phyloP scores from a whole-genome alignment of 1,140 invertebrate genomes.

The Thereuonema tuberculata region DNA sequence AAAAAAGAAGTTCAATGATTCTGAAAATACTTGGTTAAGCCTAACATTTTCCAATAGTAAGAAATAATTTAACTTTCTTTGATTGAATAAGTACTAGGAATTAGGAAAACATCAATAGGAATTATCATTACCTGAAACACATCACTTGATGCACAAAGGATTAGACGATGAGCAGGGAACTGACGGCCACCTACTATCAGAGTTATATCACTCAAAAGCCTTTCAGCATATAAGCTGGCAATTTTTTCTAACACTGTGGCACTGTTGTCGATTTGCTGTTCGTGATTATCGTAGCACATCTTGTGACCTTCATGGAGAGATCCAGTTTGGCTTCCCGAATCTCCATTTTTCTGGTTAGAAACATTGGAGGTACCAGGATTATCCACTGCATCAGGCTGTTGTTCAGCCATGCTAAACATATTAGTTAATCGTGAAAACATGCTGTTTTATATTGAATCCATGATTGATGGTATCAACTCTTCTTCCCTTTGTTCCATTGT shows the following conservation, averaged over 20 bases:
- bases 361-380: not conserved
- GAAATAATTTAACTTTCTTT: too few relatives aligned
- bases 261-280: constrained; percentile 48
- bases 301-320: constrained; percentile 12
- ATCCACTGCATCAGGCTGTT: not conserved
- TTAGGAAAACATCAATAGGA: too few relatives aligned
- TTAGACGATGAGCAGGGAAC: constrained; percentile 78
- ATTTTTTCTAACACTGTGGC: constrained; percentile 62
- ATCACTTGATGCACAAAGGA: constrained; percentile 86
- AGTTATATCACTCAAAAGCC: constrained; percentile 71
- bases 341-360: not conserved
- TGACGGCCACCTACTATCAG: constrained; percentile 61
- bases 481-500: too few relatives aligned
- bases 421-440: not conserved
- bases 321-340: not conserved
- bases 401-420: not conserved
- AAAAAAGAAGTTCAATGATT: not conserved
- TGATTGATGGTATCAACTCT: too few relatives aligned
- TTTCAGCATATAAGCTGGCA: constrained; percentile 61
- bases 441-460: too few relatives aligned
- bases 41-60: too few relatives aligned
- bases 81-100: too few relatives aligned
- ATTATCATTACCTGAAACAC: constrained; percentile 86
- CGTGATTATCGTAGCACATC: constrained; percentile 19
- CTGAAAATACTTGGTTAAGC: too few relatives aligned